Conservation (phyloP, 2,888 invertebrate genomes). For the Eilema griseolum region DNA sequence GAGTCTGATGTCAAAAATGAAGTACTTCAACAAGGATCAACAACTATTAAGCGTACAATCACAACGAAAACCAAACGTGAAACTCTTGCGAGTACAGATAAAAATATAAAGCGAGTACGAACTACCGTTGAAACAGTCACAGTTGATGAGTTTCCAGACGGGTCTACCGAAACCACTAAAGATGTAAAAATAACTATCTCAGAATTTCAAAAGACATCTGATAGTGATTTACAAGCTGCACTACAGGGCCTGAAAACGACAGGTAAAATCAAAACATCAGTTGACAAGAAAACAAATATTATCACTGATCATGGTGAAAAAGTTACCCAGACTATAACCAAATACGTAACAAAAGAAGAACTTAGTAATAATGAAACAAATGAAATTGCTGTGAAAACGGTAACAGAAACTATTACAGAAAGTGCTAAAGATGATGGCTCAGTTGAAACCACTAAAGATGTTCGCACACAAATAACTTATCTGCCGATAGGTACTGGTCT, state of each 20-base stretch:
- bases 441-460: conserved; percentile 81
- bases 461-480: conserved; percentile 82
- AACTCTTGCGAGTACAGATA: conserved; percentile 82
- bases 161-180: conserved; percentile 86
- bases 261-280: conserved; percentile 78
- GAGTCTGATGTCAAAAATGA: conserved; percentile 78
- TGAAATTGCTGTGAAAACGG: conserved; percentile 80
- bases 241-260: conserved; percentile 76
- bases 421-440: conserved; percentile 76
- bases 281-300: conserved; percentile 83
- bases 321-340: conserved; percentile 78
- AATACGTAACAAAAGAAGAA: conserved; percentile 81
- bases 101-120: conserved; percentile 85
- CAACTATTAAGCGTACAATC: conserved; percentile 75
- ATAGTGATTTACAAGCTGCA: conserved; percentile 80
- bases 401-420: conserved; percentile 81
- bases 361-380: conserved; percentile 71
- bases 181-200: conserved; percentile 85
- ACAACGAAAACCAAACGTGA: conserved; percentile 82
- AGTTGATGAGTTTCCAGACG: conserved; percentile 82
- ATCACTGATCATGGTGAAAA: conserved; percentile 79
- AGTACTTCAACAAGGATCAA: conserved; percentile 68
- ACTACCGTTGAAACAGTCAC: conserved; percentile 86
- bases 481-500: conserved; percentile 78
- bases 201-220: conserved; percentile 81